Base-by-base conservation (phyloP, 1,140 invertebrate species). In the Platorchestia sp. region DNA sequence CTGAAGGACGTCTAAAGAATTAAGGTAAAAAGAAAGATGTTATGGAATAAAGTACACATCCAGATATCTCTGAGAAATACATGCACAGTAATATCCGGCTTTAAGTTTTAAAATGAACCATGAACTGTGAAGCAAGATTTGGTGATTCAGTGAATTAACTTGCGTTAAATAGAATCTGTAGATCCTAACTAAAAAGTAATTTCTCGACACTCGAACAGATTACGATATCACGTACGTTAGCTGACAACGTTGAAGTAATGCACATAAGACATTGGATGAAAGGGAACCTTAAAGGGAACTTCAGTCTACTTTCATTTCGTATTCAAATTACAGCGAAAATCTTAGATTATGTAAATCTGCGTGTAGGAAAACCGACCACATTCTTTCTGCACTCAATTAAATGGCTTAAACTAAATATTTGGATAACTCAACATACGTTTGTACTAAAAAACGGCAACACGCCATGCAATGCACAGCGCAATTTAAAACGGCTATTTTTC, bases 401-500 rank as follows among this genome's bases (percentile, higher is more conserved):
- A n/a, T n/a, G n/a, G n/a, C n/a, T n/a, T n/a, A n/a, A 75, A 36
- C 1, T 1, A 75, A 75, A 3, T 75, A 1, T 75, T 75, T 75
- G 14, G 14, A 75, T 10, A 22, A 75, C 19, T 51, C 47, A 7
- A 27, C 59, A 75, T 19, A 14, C 14, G 14, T 22, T 36, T 10
- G 19, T 51, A 51, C 59, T 22, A 10, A 75, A 3, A 36, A 75
- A 75, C 14, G 27, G 27, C 14, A 10, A 75, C 59, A 75, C 59
- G 36, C 14, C 36, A 75, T 10, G 59, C 59, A 75, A 75, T 75
- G 36, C 59, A 22, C 10, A 1, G 59, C 36, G 36, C 1, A 36
- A 75, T 75, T 27, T 75, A 75, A 75, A 75, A 75, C 36, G 86
- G 95, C 95, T 95, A 95, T 95, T 91, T 98, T 98, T 75, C 99